Percentiles rank a stretch among this genome's conserved stretches.
phyloP scores from a whole-genome alignment of 2,888 invertebrate species.

The Baronia brevicornis region DNA sequence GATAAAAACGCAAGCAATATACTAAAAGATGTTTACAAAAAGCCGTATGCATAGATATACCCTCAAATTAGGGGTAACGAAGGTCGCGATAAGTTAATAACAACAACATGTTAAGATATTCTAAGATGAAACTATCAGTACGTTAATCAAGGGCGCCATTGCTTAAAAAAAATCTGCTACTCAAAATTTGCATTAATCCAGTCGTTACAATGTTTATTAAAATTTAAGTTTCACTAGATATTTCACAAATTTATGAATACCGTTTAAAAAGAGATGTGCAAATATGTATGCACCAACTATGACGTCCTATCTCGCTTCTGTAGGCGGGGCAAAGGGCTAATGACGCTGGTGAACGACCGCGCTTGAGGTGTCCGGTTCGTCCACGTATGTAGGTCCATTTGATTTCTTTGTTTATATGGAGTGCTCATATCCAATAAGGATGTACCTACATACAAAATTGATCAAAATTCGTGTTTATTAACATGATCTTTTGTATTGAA shows the following conservation, averaged over 20 bases:
- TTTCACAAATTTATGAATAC: conserved; percentile 3
- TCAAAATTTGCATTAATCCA: conserved; percentile 22
- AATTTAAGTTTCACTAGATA: conserved; percentile 1
- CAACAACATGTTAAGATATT: too few relatives aligned
- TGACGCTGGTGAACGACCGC: conserved; percentile 47
- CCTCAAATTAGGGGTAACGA: too few relatives aligned
- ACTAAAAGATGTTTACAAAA: too few relatives aligned
- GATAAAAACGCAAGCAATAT: too few relatives aligned
- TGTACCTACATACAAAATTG: too few relatives aligned
- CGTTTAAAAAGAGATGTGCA: too few relatives aligned
- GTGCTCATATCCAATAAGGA: conserved; percentile 10
- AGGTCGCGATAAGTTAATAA: too few relatives aligned
- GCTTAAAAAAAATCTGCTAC: conserved; percentile 22
- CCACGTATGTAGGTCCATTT: conserved; percentile 11
- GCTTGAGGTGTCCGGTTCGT: conserved; percentile 13
- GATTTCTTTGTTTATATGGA: conserved; percentile 15
- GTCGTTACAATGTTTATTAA: conserved; percentile 4
- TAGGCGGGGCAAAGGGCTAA: conserved; percentile 43
- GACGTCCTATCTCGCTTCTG: conserved; percentile 17
- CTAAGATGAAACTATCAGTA: too few relatives aligned
- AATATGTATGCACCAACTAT: conserved; percentile 9
- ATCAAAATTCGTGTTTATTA: too few relatives aligned
- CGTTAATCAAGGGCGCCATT: conserved; percentile 25
- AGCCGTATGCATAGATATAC: too few relatives aligned
- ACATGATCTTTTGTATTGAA: too few relatives aligned